Evolutionary conservation across 92 coral and sea anemone species (phyloP).

Genomic region (Porites evermanni): DNA sequence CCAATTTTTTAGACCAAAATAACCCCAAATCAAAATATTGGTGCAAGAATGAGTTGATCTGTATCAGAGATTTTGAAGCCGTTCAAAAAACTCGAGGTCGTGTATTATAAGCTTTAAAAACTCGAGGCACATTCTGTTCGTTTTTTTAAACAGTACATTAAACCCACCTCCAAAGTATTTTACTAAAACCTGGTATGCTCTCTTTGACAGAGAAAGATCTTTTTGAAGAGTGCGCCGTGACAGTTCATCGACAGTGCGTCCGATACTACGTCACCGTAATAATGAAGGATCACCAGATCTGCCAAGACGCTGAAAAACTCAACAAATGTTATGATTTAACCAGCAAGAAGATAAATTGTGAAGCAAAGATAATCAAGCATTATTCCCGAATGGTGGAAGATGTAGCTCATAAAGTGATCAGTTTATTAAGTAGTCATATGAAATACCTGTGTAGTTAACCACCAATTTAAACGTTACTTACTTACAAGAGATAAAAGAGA

Average conservation of each 20-base stretch:
- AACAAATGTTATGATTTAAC: slow-evolving; percentile 17
- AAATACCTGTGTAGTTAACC: background rate
- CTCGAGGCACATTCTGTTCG: no score
- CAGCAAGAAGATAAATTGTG: background rate
- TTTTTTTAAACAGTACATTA: no score
- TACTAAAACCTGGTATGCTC: background rate
- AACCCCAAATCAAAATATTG: no score
- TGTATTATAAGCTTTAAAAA: no score
- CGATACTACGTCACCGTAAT: slow-evolving; percentile 11
- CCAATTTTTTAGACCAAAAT: no score
- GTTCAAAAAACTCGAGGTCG: no score
- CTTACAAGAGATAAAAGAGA: no score
- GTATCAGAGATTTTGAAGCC: no score
- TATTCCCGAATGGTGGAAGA: background rate
- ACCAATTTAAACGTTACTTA: background rate
- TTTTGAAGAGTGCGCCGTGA: slow-evolving; percentile 18
- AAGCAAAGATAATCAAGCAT: slow-evolving; percentile 13
- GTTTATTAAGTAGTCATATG: background rate
- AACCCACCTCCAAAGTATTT: no score
- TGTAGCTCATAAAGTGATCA: slow-evolving; percentile 15
- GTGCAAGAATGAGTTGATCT: no score
- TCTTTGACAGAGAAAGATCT: slow-evolving; percentile 1
- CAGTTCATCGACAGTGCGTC: slow-evolving; percentile 15
- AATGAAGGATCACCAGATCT: slow-evolving; percentile 14
- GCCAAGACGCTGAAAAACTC: background rate